These are phyloP conservation scores for Thumatha senex DNA, from an alignment of 2,888 invertebrate genomes.

Conservation along the genomic window DNA sequence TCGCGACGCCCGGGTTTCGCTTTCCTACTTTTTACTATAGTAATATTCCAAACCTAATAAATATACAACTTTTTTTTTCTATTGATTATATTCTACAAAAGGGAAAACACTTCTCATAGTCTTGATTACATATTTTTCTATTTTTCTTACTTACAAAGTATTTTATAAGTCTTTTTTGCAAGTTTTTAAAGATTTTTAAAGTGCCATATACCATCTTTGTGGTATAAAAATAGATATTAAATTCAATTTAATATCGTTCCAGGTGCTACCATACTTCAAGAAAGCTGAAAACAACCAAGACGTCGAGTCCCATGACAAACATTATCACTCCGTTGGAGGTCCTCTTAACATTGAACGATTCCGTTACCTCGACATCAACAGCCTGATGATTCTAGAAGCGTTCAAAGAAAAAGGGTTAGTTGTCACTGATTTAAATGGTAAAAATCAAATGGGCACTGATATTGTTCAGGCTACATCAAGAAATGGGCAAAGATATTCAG, in stretches of 20 bases:
- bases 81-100: too few relatives aligned
- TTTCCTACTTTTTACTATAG: too few relatives aligned
- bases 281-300: slow-evolving; percentile 86
- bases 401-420: slow-evolving; percentile 85
- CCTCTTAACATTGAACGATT: slow-evolving; percentile 86
- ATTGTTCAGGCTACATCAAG: slow-evolving; percentile 85
- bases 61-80: too few relatives aligned
- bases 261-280: slow-evolving; percentile 87
- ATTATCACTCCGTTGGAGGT: slow-evolving; percentile 85
- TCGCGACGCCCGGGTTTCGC: too few relatives aligned
- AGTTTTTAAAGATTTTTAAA: too few relatives aligned
- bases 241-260: slow-evolving; percentile 32
- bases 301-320: slow-evolving; percentile 74
- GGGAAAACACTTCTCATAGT: too few relatives aligned
- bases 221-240: not conserved
- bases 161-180: too few relatives aligned
- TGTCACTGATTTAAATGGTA: slow-evolving; percentile 83
- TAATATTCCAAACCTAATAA: too few relatives aligned
- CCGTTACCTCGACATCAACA: slow-evolving; percentile 84
- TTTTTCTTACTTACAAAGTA: too few relatives aligned
- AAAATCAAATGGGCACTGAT: slow-evolving; percentile 84
- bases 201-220: too few relatives aligned
- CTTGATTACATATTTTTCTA: too few relatives aligned
- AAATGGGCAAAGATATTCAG: slow-evolving; percentile 84
- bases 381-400: slow-evolving; percentile 81